Percentiles rank a stretch among this genome's conserved stretches.
Evolutionary conservation across 2,797 vertebrate species (phyloP).

Genomic region (Sebastes cheni): DNA sequence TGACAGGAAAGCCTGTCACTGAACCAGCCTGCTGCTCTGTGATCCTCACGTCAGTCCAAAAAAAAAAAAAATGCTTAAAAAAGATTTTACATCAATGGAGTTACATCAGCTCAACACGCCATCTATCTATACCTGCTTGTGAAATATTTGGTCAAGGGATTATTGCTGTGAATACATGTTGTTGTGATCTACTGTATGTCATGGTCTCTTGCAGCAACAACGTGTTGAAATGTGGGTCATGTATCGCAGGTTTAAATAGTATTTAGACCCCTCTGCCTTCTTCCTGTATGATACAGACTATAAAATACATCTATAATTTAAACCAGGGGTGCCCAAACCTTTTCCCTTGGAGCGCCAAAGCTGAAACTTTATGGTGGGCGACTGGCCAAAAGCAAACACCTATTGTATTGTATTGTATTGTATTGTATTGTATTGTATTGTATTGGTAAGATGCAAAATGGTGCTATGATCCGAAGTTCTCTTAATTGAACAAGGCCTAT

Average conservation of each 20-base stretch:
- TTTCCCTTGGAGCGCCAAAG: no score
- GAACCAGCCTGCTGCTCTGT: constrained; percentile 22
- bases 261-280: not conserved
- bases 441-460: no score
- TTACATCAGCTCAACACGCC: constrained; percentile 6
- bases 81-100: constrained; percentile 14
- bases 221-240: constrained; percentile 13
- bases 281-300: not conserved
- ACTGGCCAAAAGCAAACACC: no score
- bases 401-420: no score
- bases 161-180: no score
- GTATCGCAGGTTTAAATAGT: not conserved
- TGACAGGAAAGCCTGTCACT: constrained; percentile 17
- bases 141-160: not conserved
- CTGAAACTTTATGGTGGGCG: no score
- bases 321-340: no score
- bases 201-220: constrained; percentile 8
- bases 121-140: constrained; percentile 10
- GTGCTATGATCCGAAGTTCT: no score
- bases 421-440: no score
- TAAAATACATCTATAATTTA: not conserved
- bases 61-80: not conserved
- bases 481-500: no score
- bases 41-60: constrained; percentile 6
- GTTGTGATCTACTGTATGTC: not conserved